Conservation (phyloP, 2,797 vertebrate genomes). For the Adrianichthys oophorus region DNA sequence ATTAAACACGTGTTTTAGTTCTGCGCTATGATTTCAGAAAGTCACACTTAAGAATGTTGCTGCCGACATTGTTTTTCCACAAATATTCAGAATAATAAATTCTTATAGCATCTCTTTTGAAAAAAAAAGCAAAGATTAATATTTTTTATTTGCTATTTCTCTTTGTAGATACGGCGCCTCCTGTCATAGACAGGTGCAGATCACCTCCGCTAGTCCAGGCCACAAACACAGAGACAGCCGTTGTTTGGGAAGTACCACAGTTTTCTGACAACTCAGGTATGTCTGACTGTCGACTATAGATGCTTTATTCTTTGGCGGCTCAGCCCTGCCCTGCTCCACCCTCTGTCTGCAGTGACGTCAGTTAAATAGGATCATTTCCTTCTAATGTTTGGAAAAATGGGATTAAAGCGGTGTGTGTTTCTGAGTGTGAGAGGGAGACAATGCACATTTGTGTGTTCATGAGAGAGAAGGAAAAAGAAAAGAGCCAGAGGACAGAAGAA, state of each 20-base stretch:
- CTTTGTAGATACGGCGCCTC: slow-evolving; percentile 87
- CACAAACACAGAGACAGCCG: slow-evolving; percentile 75
- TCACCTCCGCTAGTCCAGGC: slow-evolving; percentile 86
- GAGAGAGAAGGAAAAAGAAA: slow-evolving; percentile 16
- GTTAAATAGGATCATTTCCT: slow-evolving; percentile 64
- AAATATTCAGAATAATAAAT: neutral
- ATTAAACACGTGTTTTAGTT: slow-evolving; percentile 66
- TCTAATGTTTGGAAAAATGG: slow-evolving; percentile 52
- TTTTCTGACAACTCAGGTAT: slow-evolving; percentile 99
- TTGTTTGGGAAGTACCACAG: slow-evolving; percentile 90
- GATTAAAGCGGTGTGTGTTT: slow-evolving; percentile 19
- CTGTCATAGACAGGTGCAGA: slow-evolving; percentile 93
- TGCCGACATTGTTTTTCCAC: neutral
- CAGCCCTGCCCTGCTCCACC: slow-evolving; percentile 44
- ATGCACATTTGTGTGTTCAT: slow-evolving; percentile 19
- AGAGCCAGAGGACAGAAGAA: slow-evolving; percentile 20
- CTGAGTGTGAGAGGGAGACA: slow-evolving; percentile 22
- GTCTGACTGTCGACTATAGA: slow-evolving; percentile 40
- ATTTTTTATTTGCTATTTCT: neutral
- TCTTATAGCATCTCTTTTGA: neutral
- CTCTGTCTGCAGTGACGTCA: slow-evolving; percentile 47
- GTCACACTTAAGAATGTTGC: slow-evolving; percentile 9
- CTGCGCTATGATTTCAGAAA: slow-evolving; percentile 51
- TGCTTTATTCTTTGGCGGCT: slow-evolving; percentile 50
- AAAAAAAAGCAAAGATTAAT: neutral